Conservation (phyloP, 1,140 invertebrate species). For the Brachionus koreanus region DNA sequence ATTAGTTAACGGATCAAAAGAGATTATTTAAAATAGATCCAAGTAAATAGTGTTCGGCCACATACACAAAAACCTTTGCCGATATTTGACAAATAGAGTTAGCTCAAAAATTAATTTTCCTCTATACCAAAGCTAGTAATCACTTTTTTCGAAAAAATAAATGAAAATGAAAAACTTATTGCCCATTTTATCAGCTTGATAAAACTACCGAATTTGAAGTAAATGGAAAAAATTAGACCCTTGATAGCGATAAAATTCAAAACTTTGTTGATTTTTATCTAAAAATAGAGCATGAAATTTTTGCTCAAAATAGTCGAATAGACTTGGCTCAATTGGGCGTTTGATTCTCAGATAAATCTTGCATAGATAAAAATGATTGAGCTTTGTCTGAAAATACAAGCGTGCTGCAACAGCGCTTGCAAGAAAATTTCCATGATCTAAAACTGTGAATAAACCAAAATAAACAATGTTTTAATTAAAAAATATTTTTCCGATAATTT, state of each 20-base stretch:
- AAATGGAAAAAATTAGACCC: conserved; percentile 2
- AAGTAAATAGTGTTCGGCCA: background rate
- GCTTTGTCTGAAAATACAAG: background rate
- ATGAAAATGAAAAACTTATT: no score
- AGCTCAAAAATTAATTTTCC: no score
- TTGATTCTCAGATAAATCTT: conserved; percentile 32
- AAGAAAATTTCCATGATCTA: background rate
- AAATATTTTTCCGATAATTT: background rate
- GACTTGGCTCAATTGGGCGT: background rate
- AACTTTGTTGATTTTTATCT: conserved; percentile 10
- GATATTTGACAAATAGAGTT: background rate
- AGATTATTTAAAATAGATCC: background rate
- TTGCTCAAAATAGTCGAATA: background rate
- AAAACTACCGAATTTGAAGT: background rate
- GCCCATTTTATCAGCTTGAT: background rate
- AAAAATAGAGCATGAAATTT: conserved; percentile 30
- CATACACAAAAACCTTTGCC: background rate
- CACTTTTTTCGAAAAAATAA: no score
- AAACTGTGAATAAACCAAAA: background rate
- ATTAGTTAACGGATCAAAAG: background rate
- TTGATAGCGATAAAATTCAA: conserved; percentile 1
- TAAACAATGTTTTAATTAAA: background rate
- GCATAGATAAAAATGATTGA: background rate
- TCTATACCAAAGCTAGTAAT: no score
- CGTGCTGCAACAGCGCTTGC: background rate